Percentiles rank a stretch among this genome's conserved stretches.
Evolutionary conservation across 2,888 invertebrate genomes (phyloP).

Genomic region (Phasia obesa): DNA sequence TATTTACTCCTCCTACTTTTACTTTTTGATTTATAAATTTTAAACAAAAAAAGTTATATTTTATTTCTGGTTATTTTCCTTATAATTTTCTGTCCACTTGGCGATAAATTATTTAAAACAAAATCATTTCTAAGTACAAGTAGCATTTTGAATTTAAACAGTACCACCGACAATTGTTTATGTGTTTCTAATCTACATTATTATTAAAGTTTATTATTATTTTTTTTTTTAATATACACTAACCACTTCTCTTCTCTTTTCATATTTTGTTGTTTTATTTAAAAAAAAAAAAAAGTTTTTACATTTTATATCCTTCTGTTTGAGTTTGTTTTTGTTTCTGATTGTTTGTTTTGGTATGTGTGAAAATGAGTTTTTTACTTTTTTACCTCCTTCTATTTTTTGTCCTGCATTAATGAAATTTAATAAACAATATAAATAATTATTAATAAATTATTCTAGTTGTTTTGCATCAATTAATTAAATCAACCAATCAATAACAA

Average conservation of each 20-base stretch:
- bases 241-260: conserved; percentile 1
- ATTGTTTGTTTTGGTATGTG: conserved; percentile 63
- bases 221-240: conserved; percentile 29
- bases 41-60: conserved; percentile 55
- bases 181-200: conserved; percentile 64
- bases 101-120: conserved; percentile 50
- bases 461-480: conserved; percentile 70
- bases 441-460: conserved; percentile 41
- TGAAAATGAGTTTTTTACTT: conserved; percentile 32
- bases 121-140: conserved; percentile 41
- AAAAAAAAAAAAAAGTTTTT: conserved; percentile 37
- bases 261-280: not conserved
- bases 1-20: conserved; percentile 37
- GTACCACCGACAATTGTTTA: conserved; percentile 23
- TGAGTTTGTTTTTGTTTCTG: conserved; percentile 41
- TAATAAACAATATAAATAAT: conserved; percentile 30
- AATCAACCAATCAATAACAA: conserved; percentile 56
- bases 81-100: conserved; percentile 63
- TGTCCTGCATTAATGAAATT: conserved; percentile 57
- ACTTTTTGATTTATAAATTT: conserved; percentile 44
- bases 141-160: conserved; percentile 73
- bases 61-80: conserved; percentile 55
- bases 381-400: not conserved
- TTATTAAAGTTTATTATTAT: conserved; percentile 32
- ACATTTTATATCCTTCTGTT: conserved; percentile 22